Conservation (phyloP, 2,797 vertebrate species). For the Toxotes lorentzi region DNA sequence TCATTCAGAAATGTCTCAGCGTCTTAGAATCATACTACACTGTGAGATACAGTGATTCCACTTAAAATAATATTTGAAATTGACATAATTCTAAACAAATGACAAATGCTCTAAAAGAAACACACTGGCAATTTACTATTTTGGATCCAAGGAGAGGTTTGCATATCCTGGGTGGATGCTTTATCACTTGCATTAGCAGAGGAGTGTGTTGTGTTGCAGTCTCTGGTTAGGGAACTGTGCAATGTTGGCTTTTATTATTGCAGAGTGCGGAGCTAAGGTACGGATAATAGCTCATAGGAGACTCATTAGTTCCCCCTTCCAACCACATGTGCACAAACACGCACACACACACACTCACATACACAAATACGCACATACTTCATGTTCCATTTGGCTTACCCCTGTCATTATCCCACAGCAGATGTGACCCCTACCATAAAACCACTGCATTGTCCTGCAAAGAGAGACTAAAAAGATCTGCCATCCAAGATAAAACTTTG, state of each 20-base stretch:
- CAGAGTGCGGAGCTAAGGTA: constrained; percentile 68
- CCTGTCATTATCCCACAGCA: constrained; percentile 81
- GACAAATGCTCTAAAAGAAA: not conserved
- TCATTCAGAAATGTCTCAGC: not conserved
- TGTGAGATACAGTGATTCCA: not conserved
- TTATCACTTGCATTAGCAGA: constrained; percentile 35
- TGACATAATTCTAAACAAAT: not conserved
- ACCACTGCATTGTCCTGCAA: constrained; percentile 74
- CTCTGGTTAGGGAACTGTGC: constrained; percentile 63
- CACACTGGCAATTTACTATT: not conserved
- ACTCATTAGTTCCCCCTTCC: constrained; percentile 76
- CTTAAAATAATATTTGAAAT: not conserved
- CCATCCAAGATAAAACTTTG: constrained; percentile 32
- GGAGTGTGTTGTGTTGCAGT: constrained; percentile 39
- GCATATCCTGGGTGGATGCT: constrained; percentile 11
- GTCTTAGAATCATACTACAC: not conserved
- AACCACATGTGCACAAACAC: constrained; percentile 23
- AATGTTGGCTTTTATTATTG: constrained; percentile 75
- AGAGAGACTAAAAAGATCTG: constrained; percentile 50
- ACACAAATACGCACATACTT: constrained; percentile 53
- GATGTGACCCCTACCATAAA: constrained; percentile 83
- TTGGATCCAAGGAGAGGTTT: constrained; percentile 10
- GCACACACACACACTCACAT: constrained; percentile 8
- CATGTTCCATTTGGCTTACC: constrained; percentile 83
- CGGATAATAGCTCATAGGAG: constrained; percentile 81